Conservation (phyloP, 2,797 vertebrate species). For the Darevskia nairensis region DNA sequence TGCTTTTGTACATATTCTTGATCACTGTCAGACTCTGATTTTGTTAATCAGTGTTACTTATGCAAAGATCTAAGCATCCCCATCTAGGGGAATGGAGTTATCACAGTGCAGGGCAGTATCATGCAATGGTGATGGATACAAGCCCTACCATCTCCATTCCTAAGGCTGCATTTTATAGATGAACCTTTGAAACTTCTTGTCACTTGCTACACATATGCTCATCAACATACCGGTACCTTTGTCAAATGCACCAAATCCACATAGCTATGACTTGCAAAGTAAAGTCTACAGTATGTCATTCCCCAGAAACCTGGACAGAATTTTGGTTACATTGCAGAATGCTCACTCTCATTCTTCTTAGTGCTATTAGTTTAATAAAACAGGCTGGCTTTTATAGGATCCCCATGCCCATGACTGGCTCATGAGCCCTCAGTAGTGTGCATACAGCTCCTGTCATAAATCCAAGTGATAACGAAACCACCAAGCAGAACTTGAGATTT, state of each 20-base stretch:
- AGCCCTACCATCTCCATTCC: too few relatives aligned
- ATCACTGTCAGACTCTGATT: neutral
- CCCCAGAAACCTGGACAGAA: neutral
- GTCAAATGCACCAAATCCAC: neutral
- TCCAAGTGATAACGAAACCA: neutral
- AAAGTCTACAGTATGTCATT: neutral
- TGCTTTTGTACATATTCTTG: neutral
- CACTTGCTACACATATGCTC: neutral
- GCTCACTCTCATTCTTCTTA: neutral
- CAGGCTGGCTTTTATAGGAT: neutral
- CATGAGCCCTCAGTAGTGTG: neutral
- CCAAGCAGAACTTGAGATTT: neutral
- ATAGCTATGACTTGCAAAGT: neutral
- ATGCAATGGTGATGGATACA: too few relatives aligned
- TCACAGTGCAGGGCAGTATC: too few relatives aligned
- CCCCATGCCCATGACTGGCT: neutral
- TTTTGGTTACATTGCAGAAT: neutral
- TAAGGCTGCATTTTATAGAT: too few relatives aligned
- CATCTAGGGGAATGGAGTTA: too few relatives aligned
- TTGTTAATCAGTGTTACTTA: neutral
- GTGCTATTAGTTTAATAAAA: neutral
- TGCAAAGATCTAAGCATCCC: neutral
- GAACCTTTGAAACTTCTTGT: too few relatives aligned
- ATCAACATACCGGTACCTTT: neutral
- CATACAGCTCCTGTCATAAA: neutral